Conservation (phyloP, 2,888 invertebrate species). For the Phengaris arion region DNA sequence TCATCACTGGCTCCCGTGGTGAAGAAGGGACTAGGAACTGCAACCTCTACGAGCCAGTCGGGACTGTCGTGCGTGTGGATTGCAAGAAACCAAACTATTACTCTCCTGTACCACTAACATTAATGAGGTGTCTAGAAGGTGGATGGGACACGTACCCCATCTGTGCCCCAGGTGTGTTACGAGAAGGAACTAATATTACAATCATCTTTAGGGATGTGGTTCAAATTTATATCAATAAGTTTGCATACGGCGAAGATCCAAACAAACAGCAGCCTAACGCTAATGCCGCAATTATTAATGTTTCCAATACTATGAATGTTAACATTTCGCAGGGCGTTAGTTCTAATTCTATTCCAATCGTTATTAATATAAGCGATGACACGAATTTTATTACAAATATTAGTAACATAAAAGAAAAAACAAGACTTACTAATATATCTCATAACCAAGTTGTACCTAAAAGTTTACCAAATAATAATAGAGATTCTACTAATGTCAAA, state of each 20-base stretch:
- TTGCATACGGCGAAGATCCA: neutral
- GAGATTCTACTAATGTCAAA: neutral
- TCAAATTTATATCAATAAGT: slow-evolving; percentile 31
- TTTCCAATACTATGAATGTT: slow-evolving; percentile 16
- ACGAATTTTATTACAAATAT: neutral
- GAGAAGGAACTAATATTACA: slow-evolving; percentile 36
- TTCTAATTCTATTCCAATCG: neutral
- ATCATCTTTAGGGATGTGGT: slow-evolving; percentile 33
- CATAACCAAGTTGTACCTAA: neutral
- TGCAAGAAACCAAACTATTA: slow-evolving; percentile 57
- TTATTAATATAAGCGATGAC: neutral
- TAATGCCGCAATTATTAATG: neutral
- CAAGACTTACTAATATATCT: neutral
- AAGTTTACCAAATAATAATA: neutral
- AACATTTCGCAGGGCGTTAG: neutral
- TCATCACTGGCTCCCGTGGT: slow-evolving; percentile 38
- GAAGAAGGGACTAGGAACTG: slow-evolving; percentile 47
- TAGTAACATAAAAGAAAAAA: neutral
- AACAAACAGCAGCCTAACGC: neutral
- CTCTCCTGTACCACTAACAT: slow-evolving; percentile 40
- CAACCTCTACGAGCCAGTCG: slow-evolving; percentile 46
- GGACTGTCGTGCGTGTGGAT: slow-evolving; percentile 47
- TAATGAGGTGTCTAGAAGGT: slow-evolving; percentile 54
- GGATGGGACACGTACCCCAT: slow-evolving; percentile 51
- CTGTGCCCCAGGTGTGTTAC: slow-evolving; percentile 55